phyloP scores from a whole-genome alignment of 2,113 vertebrate genomes.

The Sebastes schlegelii region DNA sequence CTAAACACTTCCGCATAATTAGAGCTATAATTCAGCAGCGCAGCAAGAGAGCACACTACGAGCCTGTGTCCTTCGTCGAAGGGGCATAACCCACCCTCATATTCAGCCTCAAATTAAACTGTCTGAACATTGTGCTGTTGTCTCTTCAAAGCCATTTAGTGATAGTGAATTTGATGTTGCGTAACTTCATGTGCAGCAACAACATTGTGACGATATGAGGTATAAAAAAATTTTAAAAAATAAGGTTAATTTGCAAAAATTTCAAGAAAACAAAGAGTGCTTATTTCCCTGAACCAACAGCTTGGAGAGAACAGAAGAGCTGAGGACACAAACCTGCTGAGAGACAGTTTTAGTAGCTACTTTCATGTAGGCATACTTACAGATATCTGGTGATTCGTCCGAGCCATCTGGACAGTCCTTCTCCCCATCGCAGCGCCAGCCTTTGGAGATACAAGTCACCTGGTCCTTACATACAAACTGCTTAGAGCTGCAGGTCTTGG shows the following conservation, averaged over 20 bases:
- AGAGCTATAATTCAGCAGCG: constrained; percentile 72
- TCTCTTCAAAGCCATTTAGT: constrained; percentile 40
- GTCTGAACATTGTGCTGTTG: constrained; percentile 28
- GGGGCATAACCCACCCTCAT: constrained; percentile 52
- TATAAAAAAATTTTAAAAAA: neutral
- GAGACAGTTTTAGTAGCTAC: constrained; percentile 18
- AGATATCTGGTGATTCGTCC: constrained; percentile 95
- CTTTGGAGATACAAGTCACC: constrained; percentile 97
- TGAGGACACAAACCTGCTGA: constrained; percentile 18
- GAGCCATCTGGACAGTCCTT: constrained; percentile 98
- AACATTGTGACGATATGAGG: neutral
- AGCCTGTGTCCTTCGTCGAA: constrained; percentile 51
- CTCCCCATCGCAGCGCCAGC: constrained; percentile 97
- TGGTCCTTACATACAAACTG: constrained; percentile 98
- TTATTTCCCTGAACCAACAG: neutral
- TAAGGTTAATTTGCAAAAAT: neutral
- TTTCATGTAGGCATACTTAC: constrained; percentile 82
- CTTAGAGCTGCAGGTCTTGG: constrained; percentile 95
- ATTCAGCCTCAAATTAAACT: constrained; percentile 55
- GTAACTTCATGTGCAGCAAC: constrained; percentile 15
- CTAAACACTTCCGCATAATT: constrained; percentile 77
- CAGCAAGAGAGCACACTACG: constrained; percentile 39
- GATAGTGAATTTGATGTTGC: constrained; percentile 10
- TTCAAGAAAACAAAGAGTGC: neutral
- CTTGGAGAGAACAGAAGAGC: constrained; percentile 3